Base-by-base conservation (phyloP, 2,113 vertebrate species). In the Ahaetulla prasina region DNA sequence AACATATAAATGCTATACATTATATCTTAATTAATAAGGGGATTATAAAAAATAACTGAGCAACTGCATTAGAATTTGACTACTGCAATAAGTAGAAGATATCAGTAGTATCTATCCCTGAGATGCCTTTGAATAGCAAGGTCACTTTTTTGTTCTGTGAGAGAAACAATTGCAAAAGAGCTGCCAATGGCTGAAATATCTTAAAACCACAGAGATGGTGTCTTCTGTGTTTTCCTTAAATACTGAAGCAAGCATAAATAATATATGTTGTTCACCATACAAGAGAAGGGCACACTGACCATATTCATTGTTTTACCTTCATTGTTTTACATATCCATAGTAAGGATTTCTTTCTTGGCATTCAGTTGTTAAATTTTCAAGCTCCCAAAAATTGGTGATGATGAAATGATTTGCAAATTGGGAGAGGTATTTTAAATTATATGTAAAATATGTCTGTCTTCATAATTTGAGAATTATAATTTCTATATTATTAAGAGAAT, bases 161-260 rank as follows among this genome's bases (percentile, higher is more conserved):
- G 80, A 94, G 94, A 93, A 89, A 94, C 60, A 95, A 74, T 85
- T 95, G 92, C 88, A 94, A 91, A 92, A 88, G 80, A 90, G 1
- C 55, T 92, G 86, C 25, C 92, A 93, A 94, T 91, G 92, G 30
- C 43, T 93, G 39, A 91, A 94, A 92, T 91, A 14, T 92, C 92
- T 91, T n/a, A 20, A 87, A 88, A 50, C 91, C 57, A 45, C 91
- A 6, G 2, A 8, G 1, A 93, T 93, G 90, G 20, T 85, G 54
- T 63, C 2, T 84, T 92, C 52, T 86, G 45, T 84, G 55, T 92
- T 96, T 96, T 30, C 88, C 49, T 95, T 92, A 94, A 91, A 95
- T 93, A 93, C 85, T 88, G 54, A 94, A 95, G 93, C 88, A 95
- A 94, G 49, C 30, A 30, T 95, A 96, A 96, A 96, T 92, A 96